Percentiles rank a stretch among this genome's conserved stretches.
phyloP scores from a whole-genome alignment of 2,113 vertebrate species.

The Meles meles region DNA sequence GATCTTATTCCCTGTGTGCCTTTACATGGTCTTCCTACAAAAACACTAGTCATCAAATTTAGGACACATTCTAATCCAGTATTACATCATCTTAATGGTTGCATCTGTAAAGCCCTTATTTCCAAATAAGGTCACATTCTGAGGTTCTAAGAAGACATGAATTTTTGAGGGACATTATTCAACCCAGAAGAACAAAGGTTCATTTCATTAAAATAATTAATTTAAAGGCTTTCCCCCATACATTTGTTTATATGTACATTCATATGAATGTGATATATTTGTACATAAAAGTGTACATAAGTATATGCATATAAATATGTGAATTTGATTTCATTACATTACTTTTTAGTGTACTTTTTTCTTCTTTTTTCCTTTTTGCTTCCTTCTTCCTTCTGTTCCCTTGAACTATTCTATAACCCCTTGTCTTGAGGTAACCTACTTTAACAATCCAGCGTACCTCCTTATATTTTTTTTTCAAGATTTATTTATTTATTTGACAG shows the following conservation, averaged over 20 bases:
- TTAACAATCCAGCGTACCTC: background rate
- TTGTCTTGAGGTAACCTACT: background rate
- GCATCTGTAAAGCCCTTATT: background rate
- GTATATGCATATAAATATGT: background rate
- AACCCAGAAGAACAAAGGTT: background rate
- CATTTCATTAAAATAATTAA: background rate
- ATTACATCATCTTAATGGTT: background rate
- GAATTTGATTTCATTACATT: background rate
- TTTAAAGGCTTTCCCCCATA: background rate
- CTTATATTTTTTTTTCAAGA: no score
- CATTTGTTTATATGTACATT: background rate
- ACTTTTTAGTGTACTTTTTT: background rate
- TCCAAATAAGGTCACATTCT: background rate
- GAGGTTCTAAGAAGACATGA: background rate
- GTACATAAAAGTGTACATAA: background rate
- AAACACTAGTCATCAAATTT: background rate
- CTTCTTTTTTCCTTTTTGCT: background rate
- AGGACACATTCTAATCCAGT: background rate
- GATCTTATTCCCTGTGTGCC: background rate
- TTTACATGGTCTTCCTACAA: background rate
- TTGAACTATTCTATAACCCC: background rate
- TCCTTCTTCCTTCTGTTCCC: background rate
- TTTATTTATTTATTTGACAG: no score
- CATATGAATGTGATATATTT: background rate
- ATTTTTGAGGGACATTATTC: background rate